A percentile compares a stretch with the other conserved stretches of the same genome.
phyloP scores from a whole-genome alignment of 2,888 invertebrate species.

The Eurytoma adleriae region DNA sequence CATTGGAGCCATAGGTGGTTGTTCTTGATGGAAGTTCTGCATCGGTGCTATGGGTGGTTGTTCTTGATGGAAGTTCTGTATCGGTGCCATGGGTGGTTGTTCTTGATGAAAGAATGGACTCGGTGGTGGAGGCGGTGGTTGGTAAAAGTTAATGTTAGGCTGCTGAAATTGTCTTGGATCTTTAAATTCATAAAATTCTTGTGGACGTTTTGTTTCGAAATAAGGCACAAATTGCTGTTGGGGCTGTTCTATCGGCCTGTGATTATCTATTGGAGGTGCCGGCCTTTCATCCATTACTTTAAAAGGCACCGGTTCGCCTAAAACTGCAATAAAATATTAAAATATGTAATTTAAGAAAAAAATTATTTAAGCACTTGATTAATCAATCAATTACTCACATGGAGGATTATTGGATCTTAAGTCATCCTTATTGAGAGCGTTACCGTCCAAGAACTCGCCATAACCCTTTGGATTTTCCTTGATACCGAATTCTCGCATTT shows the following conservation, averaged over 20 bases:
- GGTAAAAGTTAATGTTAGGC: not conserved
- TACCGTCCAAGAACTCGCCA: constrained; percentile 63
- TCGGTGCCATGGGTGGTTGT: not conserved
- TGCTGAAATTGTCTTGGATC: constrained; percentile 22
- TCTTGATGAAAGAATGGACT: not conserved
- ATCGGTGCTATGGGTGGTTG: not conserved
- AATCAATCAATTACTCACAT: constrained; percentile 6
- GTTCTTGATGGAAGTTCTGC: not conserved
- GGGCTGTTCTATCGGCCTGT: constrained; percentile 23
- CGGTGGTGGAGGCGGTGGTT: not conserved
- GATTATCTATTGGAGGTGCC: not conserved
- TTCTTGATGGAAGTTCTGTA: not conserved
- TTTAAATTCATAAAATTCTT: constrained; percentile 21
- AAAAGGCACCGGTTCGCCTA: constrained; percentile 3
- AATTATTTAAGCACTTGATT: not conserved
- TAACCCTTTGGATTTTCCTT: constrained; percentile 54
- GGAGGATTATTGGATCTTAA: not conserved
- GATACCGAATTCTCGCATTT: constrained; percentile 25
- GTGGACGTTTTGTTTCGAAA: not conserved
- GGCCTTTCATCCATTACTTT: constrained; percentile 21
- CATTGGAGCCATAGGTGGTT: not conserved
- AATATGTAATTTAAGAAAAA: not conserved
- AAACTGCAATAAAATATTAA: not conserved
- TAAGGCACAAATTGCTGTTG: constrained; percentile 19
- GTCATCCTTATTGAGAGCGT: constrained; percentile 47